Percentiles rank a stretch among this genome's conserved stretches.
Conservation (phyloP, 2,888 invertebrate genomes). For the Pocota personata region DNA sequence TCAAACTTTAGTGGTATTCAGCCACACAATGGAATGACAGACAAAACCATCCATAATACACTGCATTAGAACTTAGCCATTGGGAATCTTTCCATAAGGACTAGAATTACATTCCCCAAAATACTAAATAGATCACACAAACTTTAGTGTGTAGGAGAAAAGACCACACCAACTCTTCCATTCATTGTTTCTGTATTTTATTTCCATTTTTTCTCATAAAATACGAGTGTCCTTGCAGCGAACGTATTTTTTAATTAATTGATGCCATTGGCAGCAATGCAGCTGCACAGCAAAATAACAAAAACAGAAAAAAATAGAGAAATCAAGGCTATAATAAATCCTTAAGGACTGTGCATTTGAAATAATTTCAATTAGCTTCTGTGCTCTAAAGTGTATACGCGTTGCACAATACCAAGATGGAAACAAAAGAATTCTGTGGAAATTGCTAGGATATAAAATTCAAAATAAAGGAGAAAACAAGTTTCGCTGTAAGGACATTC, state of each 20-base stretch:
- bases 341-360: not conserved
- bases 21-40: not conserved
- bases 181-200: not conserved
- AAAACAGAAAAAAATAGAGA: not conserved
- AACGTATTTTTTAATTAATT: not conserved
- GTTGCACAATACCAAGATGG: not conserved
- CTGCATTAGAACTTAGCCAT: not conserved
- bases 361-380: conserved; percentile 52
- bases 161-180: not conserved
- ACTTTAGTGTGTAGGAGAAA: not conserved
- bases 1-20: not conserved
- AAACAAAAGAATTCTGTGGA: conserved; percentile 12
- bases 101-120: not conserved
- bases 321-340: conserved; percentile 29
- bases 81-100: not conserved
- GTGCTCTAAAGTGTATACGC: not conserved
- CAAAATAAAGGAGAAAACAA: conserved; percentile 2
- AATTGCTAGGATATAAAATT: conserved; percentile 7
- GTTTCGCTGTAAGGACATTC: not conserved
- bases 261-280: not conserved
- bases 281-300: not conserved
- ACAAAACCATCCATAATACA: not conserved
- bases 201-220: not conserved
- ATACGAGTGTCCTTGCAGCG: not conserved
- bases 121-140: not conserved